Percentiles rank a stretch among this genome's conserved stretches.
These are phyloP conservation scores for Acanthornis magna DNA, from an alignment of 2,797 vertebrate species.

Conservation along the genomic window DNA sequence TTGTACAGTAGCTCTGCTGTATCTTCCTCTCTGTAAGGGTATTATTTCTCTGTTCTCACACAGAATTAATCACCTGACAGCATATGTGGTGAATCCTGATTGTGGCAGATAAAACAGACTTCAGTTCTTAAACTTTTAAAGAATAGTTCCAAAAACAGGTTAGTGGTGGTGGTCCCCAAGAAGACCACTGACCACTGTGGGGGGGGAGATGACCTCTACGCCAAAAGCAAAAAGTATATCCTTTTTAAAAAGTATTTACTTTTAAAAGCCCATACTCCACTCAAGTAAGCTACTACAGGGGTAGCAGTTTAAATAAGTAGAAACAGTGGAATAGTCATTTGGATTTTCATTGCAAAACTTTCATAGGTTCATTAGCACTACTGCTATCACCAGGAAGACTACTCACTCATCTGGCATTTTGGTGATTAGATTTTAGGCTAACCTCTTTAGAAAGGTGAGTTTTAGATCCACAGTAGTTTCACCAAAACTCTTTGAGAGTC, in stretches of 20 bases:
- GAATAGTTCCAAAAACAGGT: background rate
- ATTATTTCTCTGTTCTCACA: background rate
- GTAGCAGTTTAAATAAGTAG: background rate
- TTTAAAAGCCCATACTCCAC: background rate
- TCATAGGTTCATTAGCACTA: background rate
- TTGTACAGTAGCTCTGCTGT: background rate
- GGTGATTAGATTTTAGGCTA: background rate
- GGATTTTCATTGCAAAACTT: background rate
- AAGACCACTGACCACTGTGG: background rate
- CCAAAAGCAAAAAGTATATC: background rate
- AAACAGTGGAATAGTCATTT: background rate
- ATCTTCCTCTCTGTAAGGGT: background rate
- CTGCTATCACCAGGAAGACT: background rate
- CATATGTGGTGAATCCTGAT: background rate
- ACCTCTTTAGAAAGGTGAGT: background rate
- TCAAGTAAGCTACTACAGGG: background rate
- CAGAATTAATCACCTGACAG: background rate
- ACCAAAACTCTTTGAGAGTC: background rate
- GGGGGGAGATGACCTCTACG: background rate
- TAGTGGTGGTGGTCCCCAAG: background rate
- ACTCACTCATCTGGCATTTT: background rate
- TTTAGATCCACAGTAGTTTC: background rate
- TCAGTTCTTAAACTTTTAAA: background rate
- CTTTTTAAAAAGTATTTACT: background rate
- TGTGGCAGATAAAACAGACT: background rate